Evolutionary conservation across 2,888 invertebrate species (phyloP).

Genomic region (Pogonocherus hispidulus): DNA sequence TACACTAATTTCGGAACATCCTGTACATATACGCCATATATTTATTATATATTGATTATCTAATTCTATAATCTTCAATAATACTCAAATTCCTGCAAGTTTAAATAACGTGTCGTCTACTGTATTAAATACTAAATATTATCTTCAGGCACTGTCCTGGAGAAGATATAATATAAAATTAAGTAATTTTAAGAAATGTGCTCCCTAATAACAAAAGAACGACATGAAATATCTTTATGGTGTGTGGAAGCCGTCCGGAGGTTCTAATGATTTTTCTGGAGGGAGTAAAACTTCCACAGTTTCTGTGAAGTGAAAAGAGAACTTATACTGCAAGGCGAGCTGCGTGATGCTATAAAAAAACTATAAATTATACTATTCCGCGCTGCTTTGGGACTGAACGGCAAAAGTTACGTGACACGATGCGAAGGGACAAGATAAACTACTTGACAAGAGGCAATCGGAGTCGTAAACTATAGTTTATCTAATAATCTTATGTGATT

Average conservation of each 20-base stretch:
- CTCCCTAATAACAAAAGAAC: not conserved
- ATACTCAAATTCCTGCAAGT: too few relatives aligned
- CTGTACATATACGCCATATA: too few relatives aligned
- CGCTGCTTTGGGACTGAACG: constrained; percentile 28
- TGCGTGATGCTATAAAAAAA: constrained; percentile 28
- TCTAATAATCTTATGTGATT: constrained; percentile 30
- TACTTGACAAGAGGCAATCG: constrained; percentile 28
- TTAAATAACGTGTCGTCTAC: too few relatives aligned
- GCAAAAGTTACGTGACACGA: constrained; percentile 26
- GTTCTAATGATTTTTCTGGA: not conserved
- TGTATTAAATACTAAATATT: too few relatives aligned
- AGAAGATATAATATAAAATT: too few relatives aligned
- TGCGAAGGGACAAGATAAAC: constrained; percentile 28
- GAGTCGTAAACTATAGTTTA: constrained; percentile 30
- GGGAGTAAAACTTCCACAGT: not conserved
- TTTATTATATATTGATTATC: too few relatives aligned
- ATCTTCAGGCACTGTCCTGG: too few relatives aligned
- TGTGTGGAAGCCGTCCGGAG: not conserved
- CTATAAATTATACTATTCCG: constrained; percentile 32
- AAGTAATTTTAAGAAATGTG: too few relatives aligned
- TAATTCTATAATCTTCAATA: too few relatives aligned
- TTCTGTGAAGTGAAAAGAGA: not conserved
- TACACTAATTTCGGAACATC: too few relatives aligned
- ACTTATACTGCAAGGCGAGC: constrained; percentile 9
- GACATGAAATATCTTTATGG: not conserved